Base-by-base conservation (phyloP, 2,797 vertebrate species). In the Mycteria americana region DNA sequence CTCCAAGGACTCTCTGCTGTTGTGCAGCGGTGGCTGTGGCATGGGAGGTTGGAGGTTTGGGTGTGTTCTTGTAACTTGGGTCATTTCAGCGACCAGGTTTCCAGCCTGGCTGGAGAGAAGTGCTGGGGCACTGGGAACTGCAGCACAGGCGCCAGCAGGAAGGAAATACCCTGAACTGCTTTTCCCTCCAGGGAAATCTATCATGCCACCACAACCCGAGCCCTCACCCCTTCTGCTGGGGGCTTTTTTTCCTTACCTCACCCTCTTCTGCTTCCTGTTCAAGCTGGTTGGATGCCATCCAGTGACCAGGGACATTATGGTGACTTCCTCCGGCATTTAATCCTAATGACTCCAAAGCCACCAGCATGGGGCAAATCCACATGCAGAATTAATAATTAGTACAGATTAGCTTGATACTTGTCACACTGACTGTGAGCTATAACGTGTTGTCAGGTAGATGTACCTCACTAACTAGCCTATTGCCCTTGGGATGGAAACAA, bases 391-490 rank as follows among this genome's bases (percentile, higher is more conserved):
- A 39, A 60, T 53, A 46, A 33, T 37, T 35, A 73, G 21, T 25
- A 63, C 17, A 70, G 37, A 33, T 18, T 39, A 60, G 16, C 19
- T 85, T 1, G 1, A 15, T 33, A 12, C 10, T 53, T 33, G 16
- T 79, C 60, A 15, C 43, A 9, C 16, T 64, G 45, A 46, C 48
- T 28, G 37, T 16, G 53, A 73, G 6, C 50, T 22, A 9, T 10
- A 33, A 45, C 0, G 0, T 35, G 24, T n/a, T 7, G 7, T 18
- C 50, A 24, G 21, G 59, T 11, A 69, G 50, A 17, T 18, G 22
- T 4, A 59, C 33, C 39, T 83, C 37, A 43, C 22, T 64, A 54
- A 43, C 24, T 4, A 63, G 13, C 39, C 23, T 76, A 5, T n/a
- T 68, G 37, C 18, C 35, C 22, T 67, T 19, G 35, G 37, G 23